Conservation (phyloP, 2,113 vertebrate genomes). For the Synchiropus splendidus region DNA sequence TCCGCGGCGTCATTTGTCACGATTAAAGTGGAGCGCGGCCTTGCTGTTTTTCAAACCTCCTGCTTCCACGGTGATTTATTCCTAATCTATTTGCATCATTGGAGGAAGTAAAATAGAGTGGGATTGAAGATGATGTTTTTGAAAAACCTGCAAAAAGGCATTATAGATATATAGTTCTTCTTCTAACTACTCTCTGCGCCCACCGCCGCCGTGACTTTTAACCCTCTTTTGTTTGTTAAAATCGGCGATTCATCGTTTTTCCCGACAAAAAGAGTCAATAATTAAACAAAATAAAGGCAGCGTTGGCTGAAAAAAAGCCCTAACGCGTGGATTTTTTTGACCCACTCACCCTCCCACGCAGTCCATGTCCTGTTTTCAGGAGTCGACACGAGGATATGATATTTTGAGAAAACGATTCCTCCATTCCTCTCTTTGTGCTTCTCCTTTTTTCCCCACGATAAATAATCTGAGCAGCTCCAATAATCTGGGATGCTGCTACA, state of each 20-base stretch:
- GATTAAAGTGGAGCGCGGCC: constrained; percentile 55
- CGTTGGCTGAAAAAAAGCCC: constrained; percentile 78
- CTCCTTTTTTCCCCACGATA: constrained; percentile 56
- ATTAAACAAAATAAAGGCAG: constrained; percentile 79
- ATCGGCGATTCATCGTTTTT: constrained; percentile 79
- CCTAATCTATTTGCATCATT: too few relatives aligned
- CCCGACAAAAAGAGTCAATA: constrained; percentile 83
- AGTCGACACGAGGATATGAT: constrained; percentile 81
- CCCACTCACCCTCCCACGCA: constrained; percentile 83
- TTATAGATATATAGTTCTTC: neutral
- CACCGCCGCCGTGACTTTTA: constrained; percentile 40
- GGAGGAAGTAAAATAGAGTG: too few relatives aligned
- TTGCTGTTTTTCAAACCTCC: constrained; percentile 43
- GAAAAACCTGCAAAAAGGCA: too few relatives aligned
- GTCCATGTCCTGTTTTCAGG: constrained; percentile 53
- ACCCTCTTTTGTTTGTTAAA: constrained; percentile 34
- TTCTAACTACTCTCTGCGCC: constrained; percentile 1
- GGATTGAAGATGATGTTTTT: constrained; percentile 12
- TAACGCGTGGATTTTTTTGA: constrained; percentile 71
- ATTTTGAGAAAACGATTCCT: constrained; percentile 75
- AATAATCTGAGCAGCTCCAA: neutral
- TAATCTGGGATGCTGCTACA: neutral
- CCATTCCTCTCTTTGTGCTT: constrained; percentile 61
- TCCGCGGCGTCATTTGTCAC: constrained; percentile 62
- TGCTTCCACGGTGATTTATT: constrained; percentile 10